Conservation (phyloP, 2,888 invertebrate species). For the Platycnemis pennipes region DNA sequence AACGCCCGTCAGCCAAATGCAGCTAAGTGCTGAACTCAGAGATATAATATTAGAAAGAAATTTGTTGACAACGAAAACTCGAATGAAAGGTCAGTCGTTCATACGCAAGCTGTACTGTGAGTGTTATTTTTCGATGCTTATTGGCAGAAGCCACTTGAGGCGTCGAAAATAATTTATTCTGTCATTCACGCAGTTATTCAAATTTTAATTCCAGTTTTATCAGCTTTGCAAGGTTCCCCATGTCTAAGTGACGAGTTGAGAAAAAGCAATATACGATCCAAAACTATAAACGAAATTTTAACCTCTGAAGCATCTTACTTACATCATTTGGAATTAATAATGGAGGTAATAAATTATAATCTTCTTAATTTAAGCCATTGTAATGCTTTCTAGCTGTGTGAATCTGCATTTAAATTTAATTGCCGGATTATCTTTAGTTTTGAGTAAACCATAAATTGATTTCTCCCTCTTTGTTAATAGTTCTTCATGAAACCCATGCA, state of each 20-base stretch:
- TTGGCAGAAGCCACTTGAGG: slow-evolving; percentile 55
- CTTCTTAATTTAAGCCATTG: slow-evolving; percentile 37
- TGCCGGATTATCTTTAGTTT: neutral
- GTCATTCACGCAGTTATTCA: too few species aligned
- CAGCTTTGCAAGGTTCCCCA: slow-evolving; percentile 80
- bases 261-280: slow-evolving; percentile 78
- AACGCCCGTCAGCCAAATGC: slow-evolving; percentile 72
- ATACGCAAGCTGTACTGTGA: neutral
- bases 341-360: slow-evolving; percentile 78
- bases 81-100: slow-evolving; percentile 80
- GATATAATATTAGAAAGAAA: slow-evolving; percentile 83
- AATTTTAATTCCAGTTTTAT: slow-evolving; percentile 79
- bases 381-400: neutral
- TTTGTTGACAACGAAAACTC: slow-evolving; percentile 83
- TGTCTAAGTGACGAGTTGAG: slow-evolving; percentile 76
- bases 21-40: slow-evolving; percentile 82
- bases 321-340: slow-evolving; percentile 84
- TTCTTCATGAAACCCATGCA: slow-evolving; percentile 84
- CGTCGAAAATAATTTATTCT: slow-evolving; percentile 49
- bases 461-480: slow-evolving; percentile 73
- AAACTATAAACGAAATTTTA: slow-evolving; percentile 85
- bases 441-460: neutral
- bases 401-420: slow-evolving; percentile 41
- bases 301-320: slow-evolving; percentile 87
- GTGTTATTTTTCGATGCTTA: slow-evolving; percentile 54